Conservation (phyloP, 2,113 vertebrate species). For the human region DNA sequence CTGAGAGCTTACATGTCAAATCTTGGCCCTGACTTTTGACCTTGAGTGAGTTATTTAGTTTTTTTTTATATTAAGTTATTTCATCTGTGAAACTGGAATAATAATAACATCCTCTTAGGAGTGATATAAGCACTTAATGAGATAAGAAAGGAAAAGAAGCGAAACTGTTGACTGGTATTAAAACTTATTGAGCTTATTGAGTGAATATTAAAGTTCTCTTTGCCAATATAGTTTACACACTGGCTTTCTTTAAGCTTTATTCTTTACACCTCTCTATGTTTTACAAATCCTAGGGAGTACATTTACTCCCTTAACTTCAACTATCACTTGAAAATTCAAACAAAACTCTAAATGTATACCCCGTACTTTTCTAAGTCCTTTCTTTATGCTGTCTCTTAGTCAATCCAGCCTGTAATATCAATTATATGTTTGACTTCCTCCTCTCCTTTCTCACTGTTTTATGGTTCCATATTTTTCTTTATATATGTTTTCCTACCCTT, state of each 20-base stretch:
- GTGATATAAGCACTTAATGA: background rate
- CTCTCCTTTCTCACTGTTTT: background rate
- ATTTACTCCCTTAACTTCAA: background rate
- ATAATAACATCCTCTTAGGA: background rate
- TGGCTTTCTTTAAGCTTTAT: background rate
- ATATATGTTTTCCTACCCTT: background rate
- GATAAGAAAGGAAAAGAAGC: background rate
- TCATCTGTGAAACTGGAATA: background rate
- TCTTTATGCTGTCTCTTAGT: background rate
- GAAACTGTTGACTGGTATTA: background rate
- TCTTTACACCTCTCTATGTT: background rate
- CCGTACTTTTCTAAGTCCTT: background rate
- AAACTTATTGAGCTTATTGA: background rate
- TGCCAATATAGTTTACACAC: background rate
- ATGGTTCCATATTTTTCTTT: background rate
- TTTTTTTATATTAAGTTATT: conserved; percentile 9
- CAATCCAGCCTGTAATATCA: background rate
- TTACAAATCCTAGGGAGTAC: background rate
- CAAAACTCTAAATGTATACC: too few species aligned
- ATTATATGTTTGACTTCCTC: background rate
- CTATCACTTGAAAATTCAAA: background rate
- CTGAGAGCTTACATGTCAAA: background rate
- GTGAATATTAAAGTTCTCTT: background rate
- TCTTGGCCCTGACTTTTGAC: background rate
- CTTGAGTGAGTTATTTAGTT: background rate